Conservation (phyloP, 2,797 vertebrate species). For the Pseudotriccus pelzelni region DNA sequence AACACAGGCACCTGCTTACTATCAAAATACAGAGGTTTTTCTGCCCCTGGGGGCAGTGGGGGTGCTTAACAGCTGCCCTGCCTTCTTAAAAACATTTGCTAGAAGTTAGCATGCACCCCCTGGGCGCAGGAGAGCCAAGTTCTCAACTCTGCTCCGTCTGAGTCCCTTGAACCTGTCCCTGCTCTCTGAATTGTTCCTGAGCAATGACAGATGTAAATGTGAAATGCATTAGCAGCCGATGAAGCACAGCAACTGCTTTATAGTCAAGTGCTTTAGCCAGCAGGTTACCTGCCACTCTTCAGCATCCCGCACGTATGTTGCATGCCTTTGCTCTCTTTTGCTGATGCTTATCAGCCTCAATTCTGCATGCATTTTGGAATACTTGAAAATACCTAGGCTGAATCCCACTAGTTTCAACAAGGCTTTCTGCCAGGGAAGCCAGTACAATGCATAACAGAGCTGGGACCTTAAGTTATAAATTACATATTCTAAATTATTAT, state of each 20-base stretch:
- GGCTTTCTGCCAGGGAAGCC: neutral
- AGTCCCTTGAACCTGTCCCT: neutral
- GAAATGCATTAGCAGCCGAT: neutral
- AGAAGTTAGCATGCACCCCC: neutral
- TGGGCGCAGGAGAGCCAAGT: neutral
- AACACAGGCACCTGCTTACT: neutral
- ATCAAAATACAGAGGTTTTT: neutral
- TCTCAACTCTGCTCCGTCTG: neutral
- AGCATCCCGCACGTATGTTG: neutral
- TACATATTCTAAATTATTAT: neutral
- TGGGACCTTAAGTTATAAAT: neutral
- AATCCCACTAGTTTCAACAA: neutral
- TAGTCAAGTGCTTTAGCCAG: neutral
- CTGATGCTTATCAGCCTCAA: neutral
- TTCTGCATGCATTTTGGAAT: neutral
- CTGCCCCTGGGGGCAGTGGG: accelerated
- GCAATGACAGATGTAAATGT: neutral
- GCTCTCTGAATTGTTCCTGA: neutral
- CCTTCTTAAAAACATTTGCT: neutral
- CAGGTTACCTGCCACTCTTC: neutral
- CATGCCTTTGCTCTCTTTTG: neutral
- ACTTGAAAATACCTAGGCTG: neutral
- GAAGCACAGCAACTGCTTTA: neutral
- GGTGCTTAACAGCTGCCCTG: neutral
- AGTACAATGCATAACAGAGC: neutral